Conservation (phyloP, 2,797 vertebrate genomes). For the Smutsia gigantea region DNA sequence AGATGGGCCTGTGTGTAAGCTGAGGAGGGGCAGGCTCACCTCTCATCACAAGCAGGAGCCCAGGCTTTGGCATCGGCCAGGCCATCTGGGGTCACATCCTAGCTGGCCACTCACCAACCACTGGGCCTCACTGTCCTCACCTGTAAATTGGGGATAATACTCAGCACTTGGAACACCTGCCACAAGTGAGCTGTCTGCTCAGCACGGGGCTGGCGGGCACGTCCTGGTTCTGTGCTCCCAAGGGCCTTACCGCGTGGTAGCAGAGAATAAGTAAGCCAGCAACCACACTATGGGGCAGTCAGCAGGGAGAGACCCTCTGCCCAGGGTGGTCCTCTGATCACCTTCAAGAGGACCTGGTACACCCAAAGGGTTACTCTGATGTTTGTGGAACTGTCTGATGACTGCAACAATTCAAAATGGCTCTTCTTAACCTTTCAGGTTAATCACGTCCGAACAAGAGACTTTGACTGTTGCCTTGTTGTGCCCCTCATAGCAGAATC, state of each 20-base stretch:
- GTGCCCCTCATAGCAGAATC: constrained; percentile 98
- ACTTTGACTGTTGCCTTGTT: constrained; percentile 98
- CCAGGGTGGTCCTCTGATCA: background rate
- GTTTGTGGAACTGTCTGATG: background rate
- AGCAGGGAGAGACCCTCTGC: background rate
- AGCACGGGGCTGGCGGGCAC: background rate
- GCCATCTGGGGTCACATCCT: background rate
- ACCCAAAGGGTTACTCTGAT: background rate
- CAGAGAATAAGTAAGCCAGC: background rate
- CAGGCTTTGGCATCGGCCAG: background rate
- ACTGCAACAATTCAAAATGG: fast-evolving
- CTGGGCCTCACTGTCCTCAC: background rate
- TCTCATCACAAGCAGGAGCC: background rate
- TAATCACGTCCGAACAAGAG: constrained; percentile 97
- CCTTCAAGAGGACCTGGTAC: background rate
- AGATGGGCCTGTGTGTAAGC: fast-evolving
- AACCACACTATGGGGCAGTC: fast-evolving
- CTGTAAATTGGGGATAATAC: fast-evolving
- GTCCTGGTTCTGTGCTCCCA: background rate
- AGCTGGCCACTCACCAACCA: background rate
- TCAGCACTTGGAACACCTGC: no score
- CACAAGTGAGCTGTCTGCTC: fast-evolving
- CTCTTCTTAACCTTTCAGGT: constrained; percentile 87
- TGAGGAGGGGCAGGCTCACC: background rate
- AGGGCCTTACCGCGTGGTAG: background rate